Conservation (phyloP, 2,888 invertebrate species). For the Bibio marci region DNA sequence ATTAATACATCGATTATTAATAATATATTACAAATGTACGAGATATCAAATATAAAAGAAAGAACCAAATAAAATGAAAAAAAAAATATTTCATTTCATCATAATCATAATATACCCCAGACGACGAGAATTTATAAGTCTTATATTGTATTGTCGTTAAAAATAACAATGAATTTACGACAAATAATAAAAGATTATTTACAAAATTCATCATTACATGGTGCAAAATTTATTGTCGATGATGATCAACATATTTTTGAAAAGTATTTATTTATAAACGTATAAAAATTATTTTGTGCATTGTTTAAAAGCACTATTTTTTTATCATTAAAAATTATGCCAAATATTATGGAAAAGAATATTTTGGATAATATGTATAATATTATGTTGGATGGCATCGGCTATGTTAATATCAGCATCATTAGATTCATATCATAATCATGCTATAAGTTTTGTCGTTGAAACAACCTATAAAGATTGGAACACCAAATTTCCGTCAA, state of each 20-base stretch:
- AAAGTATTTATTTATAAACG: slow-evolving; percentile 21
- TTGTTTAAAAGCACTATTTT: too few species aligned
- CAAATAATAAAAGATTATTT: slow-evolving; percentile 39
- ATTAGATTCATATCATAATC: slow-evolving; percentile 37
- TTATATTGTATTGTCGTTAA: too few species aligned
- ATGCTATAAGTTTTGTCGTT: slow-evolving; percentile 59
- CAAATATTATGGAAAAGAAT: too few species aligned
- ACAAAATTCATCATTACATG: slow-evolving; percentile 49
- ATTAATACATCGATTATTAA: too few species aligned
- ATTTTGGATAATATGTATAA: slow-evolving; percentile 48
- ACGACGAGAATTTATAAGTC: too few species aligned
- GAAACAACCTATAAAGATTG: slow-evolving; percentile 58
- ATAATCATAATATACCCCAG: too few species aligned
- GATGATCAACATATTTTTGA: slow-evolving; percentile 37
- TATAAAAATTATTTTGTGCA: neutral
- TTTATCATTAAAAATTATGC: too few species aligned
- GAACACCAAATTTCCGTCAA: slow-evolving; percentile 53
- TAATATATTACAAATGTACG: too few species aligned
- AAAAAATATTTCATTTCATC: too few species aligned
- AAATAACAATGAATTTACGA: too few species aligned
- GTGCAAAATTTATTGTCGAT: slow-evolving; percentile 51
- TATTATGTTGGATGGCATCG: slow-evolving; percentile 51
- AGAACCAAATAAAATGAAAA: too few species aligned
- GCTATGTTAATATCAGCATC: slow-evolving; percentile 43
- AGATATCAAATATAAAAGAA: too few species aligned